Base-by-base conservation (phyloP, 2,888 invertebrate species). In the Lasius fuliginosus region DNA sequence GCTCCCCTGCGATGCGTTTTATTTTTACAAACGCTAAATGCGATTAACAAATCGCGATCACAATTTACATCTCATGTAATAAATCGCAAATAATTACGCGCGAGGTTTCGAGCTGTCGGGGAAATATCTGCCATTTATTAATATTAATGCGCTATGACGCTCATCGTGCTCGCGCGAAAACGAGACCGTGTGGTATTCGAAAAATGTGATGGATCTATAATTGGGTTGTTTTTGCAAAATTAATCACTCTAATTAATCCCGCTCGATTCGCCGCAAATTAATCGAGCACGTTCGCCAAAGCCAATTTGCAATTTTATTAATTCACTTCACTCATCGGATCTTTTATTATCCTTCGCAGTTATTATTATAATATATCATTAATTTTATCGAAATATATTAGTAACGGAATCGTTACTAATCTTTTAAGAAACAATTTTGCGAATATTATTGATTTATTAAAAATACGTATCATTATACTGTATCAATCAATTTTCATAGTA, bases 211-310 rank as follows among this genome's bases (percentile, higher is more conserved):
- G 46, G 18, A 15, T 30, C 36, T 76, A 53, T 83, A 71, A 81
- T 75, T 76, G n/a, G 81, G 33, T 73, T 60, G 46, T 75, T 18
- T 5, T 77, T 82, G 79, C 62, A 77, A 81, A 85, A 87, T 87
- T 87, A 82, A 85, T 87, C 56, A 68, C 53, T 40, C n/a, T 62
- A 69, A 87, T 87, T 83, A 85, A 87, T 85, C 56, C 49, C 27
- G 56, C 49, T 79, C 42, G 53, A 76, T 67, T 67, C 9, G 49
- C 46, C 62, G 65, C 49, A 62, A 83, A 85, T 83, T 81, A 85
- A 85, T 83, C 49, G 53, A 33, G 12, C 69, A 53, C 65, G 46
- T 60, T 56, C 46, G n/a, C 8, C 23, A 36, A 53, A 36, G 8
- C 12, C 30, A n/a, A 30, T 42, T 30, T 15, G 27, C 30, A 58